A percentile compares a stretch with the other conserved stretches of the same genome.
Conservation (phyloP, 2,113 vertebrate genomes). For the Gorilla gorilla region DNA sequence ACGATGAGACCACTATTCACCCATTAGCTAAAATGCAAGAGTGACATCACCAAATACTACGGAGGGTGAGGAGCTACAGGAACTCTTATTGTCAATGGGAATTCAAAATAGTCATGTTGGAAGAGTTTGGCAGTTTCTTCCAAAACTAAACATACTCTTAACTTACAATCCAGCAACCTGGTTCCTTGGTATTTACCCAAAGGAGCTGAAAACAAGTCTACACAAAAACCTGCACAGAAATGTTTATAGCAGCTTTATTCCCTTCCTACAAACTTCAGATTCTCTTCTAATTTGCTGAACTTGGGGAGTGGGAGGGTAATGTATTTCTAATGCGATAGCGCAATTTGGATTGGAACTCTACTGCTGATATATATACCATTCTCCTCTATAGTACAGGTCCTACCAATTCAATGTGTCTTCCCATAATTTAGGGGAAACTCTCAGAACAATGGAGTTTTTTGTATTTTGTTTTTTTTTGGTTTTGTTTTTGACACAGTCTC, state of each 20-base stretch:
- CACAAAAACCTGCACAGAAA: constrained; percentile 32
- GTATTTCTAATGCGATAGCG: neutral
- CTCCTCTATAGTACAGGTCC: neutral
- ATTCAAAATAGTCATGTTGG: neutral
- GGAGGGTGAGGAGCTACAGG: neutral
- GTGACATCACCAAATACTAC: neutral
- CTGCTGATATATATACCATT: neutral
- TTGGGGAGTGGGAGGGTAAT: no score
- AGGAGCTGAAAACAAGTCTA: neutral
- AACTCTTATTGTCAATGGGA: neutral
- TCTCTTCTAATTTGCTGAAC: neutral
- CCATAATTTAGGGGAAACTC: neutral
- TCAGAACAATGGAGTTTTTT: neutral
- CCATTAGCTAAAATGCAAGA: neutral
- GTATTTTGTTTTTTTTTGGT: no score
- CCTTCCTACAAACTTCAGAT: neutral
- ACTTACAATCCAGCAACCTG: neutral
- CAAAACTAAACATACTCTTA: constrained; percentile 21
- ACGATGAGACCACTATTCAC: neutral
- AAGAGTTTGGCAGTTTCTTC: neutral
- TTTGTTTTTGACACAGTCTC: no score
- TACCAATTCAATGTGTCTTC: neutral
- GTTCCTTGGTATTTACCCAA: constrained; percentile 4
- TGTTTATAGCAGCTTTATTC: constrained; percentile 8
- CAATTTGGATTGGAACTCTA: neutral